A percentile compares a stretch with the other conserved stretches of the same genome.
Evolutionary conservation across 2,797 vertebrate genomes (phyloP).

Genomic region (Heteromormyrus szaboi): DNA sequence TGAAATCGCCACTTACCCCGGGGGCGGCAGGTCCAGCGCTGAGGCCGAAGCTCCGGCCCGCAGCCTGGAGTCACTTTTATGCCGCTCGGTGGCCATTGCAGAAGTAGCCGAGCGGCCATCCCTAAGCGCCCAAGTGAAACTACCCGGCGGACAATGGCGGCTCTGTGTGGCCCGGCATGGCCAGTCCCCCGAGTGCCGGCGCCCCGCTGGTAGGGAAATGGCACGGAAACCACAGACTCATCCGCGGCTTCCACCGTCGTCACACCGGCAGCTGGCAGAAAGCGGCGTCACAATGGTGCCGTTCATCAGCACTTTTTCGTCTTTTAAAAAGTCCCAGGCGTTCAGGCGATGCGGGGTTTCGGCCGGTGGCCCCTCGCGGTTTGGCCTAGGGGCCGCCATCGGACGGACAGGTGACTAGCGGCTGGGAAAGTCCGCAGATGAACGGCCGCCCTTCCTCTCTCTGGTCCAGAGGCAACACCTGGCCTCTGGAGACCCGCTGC

Average conservation of each 20-base stretch:
- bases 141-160: constrained; percentile 15
- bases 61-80: constrained; percentile 25
- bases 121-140: neutral
- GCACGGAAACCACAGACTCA: neutral
- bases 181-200: neutral
- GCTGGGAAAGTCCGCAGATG: constrained; percentile 47
- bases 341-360: neutral
- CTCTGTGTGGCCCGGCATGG: constrained; percentile 15
- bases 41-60: neutral
- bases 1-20: constrained; percentile 25
- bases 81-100: constrained; percentile 6
- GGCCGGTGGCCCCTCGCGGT: neutral
- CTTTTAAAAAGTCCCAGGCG: neutral
- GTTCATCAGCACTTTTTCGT: neutral
- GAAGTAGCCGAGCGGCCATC: neutral
- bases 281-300: neutral
- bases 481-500: neutral
- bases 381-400: neutral
- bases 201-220: neutral
- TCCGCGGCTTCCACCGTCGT: neutral
- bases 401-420: neutral
- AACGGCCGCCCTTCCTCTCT: neutral
- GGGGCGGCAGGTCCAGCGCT: constrained; percentile 9
- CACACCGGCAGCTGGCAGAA: neutral
- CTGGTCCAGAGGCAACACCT: neutral